These are phyloP conservation scores for Meghimatium bilineatum DNA, from an alignment of 2,888 invertebrate genomes.

Conservation along the genomic window DNA sequence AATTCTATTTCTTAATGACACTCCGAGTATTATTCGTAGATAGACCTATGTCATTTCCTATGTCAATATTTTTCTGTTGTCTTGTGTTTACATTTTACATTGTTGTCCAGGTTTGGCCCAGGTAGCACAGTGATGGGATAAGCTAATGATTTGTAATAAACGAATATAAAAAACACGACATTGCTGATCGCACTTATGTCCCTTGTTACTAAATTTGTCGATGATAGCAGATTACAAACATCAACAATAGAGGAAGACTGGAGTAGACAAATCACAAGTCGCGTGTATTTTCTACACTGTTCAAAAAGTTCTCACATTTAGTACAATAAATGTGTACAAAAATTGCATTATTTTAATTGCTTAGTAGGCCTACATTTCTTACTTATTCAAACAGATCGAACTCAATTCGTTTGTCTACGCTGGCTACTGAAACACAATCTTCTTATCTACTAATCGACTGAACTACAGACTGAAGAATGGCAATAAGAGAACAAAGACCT, in stretches of 20 bases:
- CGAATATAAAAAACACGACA: neutral
- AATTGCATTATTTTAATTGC: neutral
- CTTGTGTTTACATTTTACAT: too few species aligned
- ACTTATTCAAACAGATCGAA: too few species aligned
- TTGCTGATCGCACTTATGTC: neutral
- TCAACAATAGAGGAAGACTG: neutral
- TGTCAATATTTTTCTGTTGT: too few species aligned
- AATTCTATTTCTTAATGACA: too few species aligned
- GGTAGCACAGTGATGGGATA: too few species aligned
- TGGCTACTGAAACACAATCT: too few species aligned
- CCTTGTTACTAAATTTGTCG: neutral
- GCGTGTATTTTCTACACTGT: neutral
- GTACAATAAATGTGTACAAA: neutral
- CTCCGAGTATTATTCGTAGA: too few species aligned
- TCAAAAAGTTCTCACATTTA: neutral
- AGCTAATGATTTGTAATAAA: neutral
- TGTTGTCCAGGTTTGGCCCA: too few species aligned
- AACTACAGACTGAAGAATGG: neutral
- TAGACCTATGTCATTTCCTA: too few species aligned
- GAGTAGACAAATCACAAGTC: neutral
- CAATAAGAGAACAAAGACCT: slow-evolving; percentile 5
- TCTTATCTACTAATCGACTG: too few species aligned
- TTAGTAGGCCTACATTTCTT: too few species aligned
- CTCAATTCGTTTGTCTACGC: too few species aligned
- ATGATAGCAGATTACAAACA: slow-evolving; percentile 2